Evolutionary conservation across 2,888 invertebrate species (phyloP).

Genomic region (Axea sp.): DNA sequence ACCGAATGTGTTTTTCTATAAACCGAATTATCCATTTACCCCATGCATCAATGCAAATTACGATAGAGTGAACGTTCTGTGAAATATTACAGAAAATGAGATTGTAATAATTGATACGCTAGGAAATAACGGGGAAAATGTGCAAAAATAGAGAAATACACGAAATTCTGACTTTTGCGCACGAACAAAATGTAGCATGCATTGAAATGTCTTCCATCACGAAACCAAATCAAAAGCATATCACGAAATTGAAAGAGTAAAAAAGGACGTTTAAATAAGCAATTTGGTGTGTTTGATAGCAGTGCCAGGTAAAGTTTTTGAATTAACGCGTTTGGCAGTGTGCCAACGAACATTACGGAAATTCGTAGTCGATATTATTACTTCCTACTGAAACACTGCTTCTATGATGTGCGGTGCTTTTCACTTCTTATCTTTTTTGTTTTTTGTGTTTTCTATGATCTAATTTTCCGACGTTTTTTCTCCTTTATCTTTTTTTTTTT

Average conservation of each 20-base stretch:
- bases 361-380: slow-evolving; percentile 52
- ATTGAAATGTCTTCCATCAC: slow-evolving; percentile 42
- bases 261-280: slow-evolving; percentile 56
- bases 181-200: slow-evolving; percentile 2
- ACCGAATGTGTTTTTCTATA: neutral
- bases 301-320: slow-evolving; percentile 48
- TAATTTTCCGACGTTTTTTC: no score
- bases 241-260: slow-evolving; percentile 45
- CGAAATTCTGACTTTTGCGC: neutral
- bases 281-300: slow-evolving; percentile 46
- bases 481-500: neutral
- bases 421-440: neutral
- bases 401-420: slow-evolving; percentile 19
- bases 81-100: no score
- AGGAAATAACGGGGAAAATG: neutral
- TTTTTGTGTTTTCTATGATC: slow-evolving; percentile 1
- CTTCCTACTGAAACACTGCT: slow-evolving; percentile 27
- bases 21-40: no score
- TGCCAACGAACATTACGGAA: slow-evolving; percentile 45
- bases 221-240: slow-evolving; percentile 44
- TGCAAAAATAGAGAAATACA: no score
- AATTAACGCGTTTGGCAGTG: slow-evolving; percentile 54
- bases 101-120: slow-evolving; percentile 1
- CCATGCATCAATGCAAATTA: neutral
- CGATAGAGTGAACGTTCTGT: no score